Evolutionary conservation across 2,888 invertebrate genomes (phyloP), one percentile per base, ranked within the genome.

Genomic region (Caenorhabditis doughertyi): DNA sequence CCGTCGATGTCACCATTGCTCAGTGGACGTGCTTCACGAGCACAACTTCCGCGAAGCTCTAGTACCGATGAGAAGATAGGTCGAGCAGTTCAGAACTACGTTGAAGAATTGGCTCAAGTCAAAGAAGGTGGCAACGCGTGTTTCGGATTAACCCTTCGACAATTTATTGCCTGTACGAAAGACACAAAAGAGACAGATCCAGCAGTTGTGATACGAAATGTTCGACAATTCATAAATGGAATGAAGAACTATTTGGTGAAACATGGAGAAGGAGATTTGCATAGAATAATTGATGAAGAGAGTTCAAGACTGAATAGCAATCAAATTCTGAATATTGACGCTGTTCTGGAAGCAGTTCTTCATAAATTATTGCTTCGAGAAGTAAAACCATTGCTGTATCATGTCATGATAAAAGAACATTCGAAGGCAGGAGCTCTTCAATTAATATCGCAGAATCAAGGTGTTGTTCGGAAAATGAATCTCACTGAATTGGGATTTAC

Each of bases 201-300:
- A n/a, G 67, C 80, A 23, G 84, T 89, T 27, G 88, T 89, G 18
- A 84, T 91, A 27, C 79, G 91, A 21, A 89, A 91, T 65, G 89
- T 91, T 25, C 88, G 91, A 1, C 91, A 91, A 72, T 98, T 98
- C 92, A 97, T 98, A 96, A 97, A 96, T 18, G 98, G 97, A 73
- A 97, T 98, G 95, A 98, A 98, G 93, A 98, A 98, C 93, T 98
- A 97, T 92, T 94, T 98, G 81, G 96, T 97, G 39, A 97, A 97
- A 91, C 96, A 97, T 90, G 97, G 97, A 21, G 97, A 98, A 92
- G 95, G 85, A 25, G 96, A 96, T 89, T 96, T 98, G 92, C 96
- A 96, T 92, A 95, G 95, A 88, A 95, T 97, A 92, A 96, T 98
- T 56, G 96, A 97, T 92, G 94, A 95, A 89, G 96, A 96, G 92